These are phyloP conservation scores for Melopsittacus undulatus DNA, from an alignment of 2,797 vertebrate species.

Conservation along the genomic window DNA sequence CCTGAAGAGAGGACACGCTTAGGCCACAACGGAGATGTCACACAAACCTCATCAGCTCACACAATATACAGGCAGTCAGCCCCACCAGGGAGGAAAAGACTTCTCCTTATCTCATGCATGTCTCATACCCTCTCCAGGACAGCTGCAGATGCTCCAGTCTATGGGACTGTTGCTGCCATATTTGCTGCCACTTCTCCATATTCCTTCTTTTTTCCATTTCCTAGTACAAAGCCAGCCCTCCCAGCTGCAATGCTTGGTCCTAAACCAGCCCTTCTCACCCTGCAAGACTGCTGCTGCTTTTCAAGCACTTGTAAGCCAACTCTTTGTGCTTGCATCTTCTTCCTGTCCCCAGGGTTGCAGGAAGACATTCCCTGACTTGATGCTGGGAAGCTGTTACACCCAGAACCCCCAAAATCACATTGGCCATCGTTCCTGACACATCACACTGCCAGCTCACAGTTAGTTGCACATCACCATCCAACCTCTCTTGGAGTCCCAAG, in stretches of 20 bases:
- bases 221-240: not conserved
- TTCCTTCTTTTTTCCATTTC: not conserved
- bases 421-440: not conserved
- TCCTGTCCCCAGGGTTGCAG: not conserved
- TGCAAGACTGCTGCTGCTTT: not conserved
- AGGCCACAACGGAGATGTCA: not conserved
- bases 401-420: not conserved
- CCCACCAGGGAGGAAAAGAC: not conserved
- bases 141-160: not conserved
- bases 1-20: slow-evolving; percentile 75
- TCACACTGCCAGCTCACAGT: rapidly evolving
- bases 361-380: rapidly evolving
- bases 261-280: not conserved
- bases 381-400: not conserved
- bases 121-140: not conserved
- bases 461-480: not conserved
- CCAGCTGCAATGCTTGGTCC: not conserved
- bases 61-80: not conserved
- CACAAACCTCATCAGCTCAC: not conserved
- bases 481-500: not conserved
- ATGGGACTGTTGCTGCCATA: not conserved
- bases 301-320: not conserved
- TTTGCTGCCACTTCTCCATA: not conserved
- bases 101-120: rapidly evolving
- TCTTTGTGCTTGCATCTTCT: not conserved